phyloP scores from a whole-genome alignment of 2,888 invertebrate genomes.

The Blastobasis lacticolella region DNA sequence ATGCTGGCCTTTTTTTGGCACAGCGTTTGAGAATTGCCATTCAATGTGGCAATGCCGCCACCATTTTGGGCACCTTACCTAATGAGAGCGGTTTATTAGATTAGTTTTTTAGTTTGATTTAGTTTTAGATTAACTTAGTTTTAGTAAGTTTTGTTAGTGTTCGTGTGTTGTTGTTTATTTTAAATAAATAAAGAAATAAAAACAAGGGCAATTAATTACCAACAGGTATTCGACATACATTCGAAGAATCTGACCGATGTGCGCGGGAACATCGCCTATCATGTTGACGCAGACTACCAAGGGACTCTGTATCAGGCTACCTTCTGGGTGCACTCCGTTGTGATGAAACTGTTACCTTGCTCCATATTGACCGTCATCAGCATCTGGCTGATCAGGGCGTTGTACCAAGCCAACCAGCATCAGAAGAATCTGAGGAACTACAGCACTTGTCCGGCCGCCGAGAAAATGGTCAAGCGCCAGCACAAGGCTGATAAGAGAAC shows the following conservation, averaged over 20 bases:
- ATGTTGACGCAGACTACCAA: constrained; percentile 71
- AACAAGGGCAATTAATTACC: constrained; percentile 4
- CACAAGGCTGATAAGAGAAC: constrained; percentile 82
- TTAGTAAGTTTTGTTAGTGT: too few species aligned
- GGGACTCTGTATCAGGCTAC: constrained; percentile 79
- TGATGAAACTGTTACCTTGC: constrained; percentile 87
- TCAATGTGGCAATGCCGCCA: too few species aligned
- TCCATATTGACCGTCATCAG: constrained; percentile 83
- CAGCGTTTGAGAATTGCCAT: too few species aligned
- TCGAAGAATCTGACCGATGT: constrained; percentile 61
- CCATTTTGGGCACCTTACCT: too few species aligned
- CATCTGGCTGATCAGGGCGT: constrained; percentile 79
- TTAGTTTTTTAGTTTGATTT: background rate
- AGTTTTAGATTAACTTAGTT: constrained; percentile 4
- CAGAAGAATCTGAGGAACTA: constrained; percentile 81
- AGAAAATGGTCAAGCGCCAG: constrained; percentile 59
- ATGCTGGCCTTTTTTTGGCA: too few species aligned
- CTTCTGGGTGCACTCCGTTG: constrained; percentile 87
- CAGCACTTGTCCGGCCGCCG: constrained; percentile 69
- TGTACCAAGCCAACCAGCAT: constrained; percentile 83
- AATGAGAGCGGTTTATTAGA: too few species aligned
- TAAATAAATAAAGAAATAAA: constrained; percentile 13
- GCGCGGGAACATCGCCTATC: constrained; percentile 51
- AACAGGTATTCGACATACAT: constrained; percentile 62
- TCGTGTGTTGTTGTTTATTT: too few species aligned